A percentile compares a stretch with the other conserved stretches of the same genome.
Conservation (phyloP, 2,888 invertebrate genomes). For the Campoplex nolae region DNA sequence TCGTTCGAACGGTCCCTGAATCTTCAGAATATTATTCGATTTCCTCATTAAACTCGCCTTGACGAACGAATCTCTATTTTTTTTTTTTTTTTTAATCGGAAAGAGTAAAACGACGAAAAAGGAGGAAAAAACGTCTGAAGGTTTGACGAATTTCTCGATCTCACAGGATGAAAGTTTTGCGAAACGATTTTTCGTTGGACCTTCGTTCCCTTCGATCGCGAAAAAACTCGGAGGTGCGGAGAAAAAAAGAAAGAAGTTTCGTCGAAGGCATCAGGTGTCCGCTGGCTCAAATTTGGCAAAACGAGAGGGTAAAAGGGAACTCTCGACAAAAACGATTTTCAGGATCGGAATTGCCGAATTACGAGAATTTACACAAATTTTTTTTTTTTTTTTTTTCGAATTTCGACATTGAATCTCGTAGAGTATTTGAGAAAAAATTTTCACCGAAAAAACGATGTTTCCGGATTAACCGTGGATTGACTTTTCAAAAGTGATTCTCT, state of each 20-base stretch:
- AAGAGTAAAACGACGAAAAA: too few species aligned
- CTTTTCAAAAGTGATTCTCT: background rate
- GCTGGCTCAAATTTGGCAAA: constrained; percentile 18
- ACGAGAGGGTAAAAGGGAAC: background rate
- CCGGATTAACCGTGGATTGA: background rate
- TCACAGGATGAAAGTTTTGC: constrained; percentile 59
- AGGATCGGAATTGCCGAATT: constrained; percentile 56
- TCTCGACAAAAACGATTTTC: constrained; percentile 55
- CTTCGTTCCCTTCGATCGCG: constrained; percentile 18
- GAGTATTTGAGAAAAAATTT: background rate
- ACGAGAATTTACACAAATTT: constrained; percentile 14
- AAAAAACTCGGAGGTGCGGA: constrained; percentile 9
- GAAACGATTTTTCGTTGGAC: constrained; percentile 67
- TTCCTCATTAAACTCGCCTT: background rate
- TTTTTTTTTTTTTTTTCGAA: constrained; percentile 24
- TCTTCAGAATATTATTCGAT: background rate
- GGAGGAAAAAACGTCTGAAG: constrained; percentile 1
- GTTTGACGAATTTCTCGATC: constrained; percentile 69
- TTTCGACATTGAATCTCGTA: background rate
- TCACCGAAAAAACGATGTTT: background rate
- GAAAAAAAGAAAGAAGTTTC: constrained; percentile 22
- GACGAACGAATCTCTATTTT: background rate
- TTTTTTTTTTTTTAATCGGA: too few species aligned
- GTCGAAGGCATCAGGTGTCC: constrained; percentile 55
- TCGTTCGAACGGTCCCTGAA: background rate